Percentiles rank a stretch among this genome's conserved stretches.
These are phyloP conservation scores for Variabilichromis moorii DNA, from an alignment of 2,113 vertebrate species.

Conservation along the genomic window DNA sequence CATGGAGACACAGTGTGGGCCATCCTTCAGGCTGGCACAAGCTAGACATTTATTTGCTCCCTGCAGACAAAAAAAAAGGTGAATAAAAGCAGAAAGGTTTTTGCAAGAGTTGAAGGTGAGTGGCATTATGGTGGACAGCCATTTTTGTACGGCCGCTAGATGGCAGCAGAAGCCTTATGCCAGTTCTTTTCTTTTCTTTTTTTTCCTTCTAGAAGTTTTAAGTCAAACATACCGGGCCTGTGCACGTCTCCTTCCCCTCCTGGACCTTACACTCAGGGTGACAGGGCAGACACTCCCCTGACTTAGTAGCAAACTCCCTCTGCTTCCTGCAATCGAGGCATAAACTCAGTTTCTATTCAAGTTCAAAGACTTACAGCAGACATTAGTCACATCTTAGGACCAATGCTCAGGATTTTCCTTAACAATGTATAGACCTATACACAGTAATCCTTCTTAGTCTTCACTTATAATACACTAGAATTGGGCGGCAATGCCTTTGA, in stretches of 20 bases:
- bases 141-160: neutral
- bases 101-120: neutral
- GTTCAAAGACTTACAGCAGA: neutral
- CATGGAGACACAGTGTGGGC: too few relatives aligned
- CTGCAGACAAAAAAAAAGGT: slow-evolving; percentile 40
- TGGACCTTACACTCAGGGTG: slow-evolving; percentile 81
- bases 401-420: neutral
- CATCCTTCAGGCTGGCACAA: slow-evolving; percentile 62
- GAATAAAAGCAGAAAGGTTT: rapidly evolving
- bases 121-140: rapidly evolving
- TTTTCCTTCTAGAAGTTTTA: neutral
- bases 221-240: slow-evolving; percentile 74
- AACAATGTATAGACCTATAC: neutral
- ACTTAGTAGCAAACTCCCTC: slow-evolving; percentile 75
- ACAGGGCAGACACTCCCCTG: slow-evolving; percentile 77
- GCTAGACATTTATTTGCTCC: slow-evolving; percentile 79
- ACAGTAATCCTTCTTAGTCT: rapidly evolving
- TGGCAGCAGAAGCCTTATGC: neutral
- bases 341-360: neutral
- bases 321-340: slow-evolving; percentile 62
- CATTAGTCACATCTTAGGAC: neutral
- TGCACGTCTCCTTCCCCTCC: slow-evolving; percentile 75
- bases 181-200: neutral
- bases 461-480: neutral
- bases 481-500: neutral